Conservation (phyloP, 2,888 invertebrate species). For the Griposia aprilina region DNA sequence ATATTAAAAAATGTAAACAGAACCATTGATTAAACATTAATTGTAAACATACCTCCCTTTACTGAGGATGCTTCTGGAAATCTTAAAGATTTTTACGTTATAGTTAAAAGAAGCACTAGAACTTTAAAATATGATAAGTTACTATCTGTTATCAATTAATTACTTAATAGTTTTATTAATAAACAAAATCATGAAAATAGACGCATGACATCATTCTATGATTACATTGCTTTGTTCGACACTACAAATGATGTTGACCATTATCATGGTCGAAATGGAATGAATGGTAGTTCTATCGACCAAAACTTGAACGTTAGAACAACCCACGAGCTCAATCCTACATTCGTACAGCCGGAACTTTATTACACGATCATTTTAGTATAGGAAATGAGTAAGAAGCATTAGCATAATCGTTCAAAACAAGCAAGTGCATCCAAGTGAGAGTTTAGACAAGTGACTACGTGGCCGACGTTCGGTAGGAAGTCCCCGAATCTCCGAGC, state of each 20-base stretch:
- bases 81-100: not conserved
- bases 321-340: not conserved
- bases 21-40: not conserved
- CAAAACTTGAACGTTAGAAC: slow-evolving; percentile 4
- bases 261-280: too few relatives aligned
- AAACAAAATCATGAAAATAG: slow-evolving; percentile 32
- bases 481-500: slow-evolving; percentile 8
- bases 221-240: slow-evolving; percentile 18
- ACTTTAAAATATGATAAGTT: not conserved
- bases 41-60: not conserved
- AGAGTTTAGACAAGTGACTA: slow-evolving; percentile 39
- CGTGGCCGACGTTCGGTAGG: slow-evolving; percentile 36
- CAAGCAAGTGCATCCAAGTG: slow-evolving; percentile 33
- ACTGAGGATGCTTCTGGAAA: slow-evolving; percentile 1
- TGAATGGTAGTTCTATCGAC: too few relatives aligned
- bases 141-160: not conserved
- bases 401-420: slow-evolving; percentile 52
- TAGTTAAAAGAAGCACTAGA: not conserved
- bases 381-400: slow-evolving; percentile 51
- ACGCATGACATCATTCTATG: slow-evolving; percentile 38
- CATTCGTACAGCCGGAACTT: slow-evolving; percentile 39
- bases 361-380: slow-evolving; percentile 35
- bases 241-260: slow-evolving; percentile 2
- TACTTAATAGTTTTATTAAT: slow-evolving; percentile 2
- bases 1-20: slow-evolving; percentile 10